Base-by-base conservation (phyloP, 2,113 vertebrate genomes). In the Peromyscus leucopus region DNA sequence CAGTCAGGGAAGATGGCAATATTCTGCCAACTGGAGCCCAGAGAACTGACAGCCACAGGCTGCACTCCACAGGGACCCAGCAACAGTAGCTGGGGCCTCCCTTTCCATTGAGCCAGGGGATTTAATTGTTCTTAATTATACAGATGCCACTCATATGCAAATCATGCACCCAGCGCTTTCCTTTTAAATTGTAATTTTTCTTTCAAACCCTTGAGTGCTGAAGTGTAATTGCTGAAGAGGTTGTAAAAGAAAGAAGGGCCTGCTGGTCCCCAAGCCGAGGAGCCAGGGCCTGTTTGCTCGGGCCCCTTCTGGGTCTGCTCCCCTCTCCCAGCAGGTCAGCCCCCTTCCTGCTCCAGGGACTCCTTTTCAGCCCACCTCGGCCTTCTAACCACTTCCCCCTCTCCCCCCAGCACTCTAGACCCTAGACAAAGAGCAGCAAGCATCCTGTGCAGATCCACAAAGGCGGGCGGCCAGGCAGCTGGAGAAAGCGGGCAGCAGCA, bases 141-240 rank as follows among this genome's bases (percentile, higher is more conserved):
- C 86, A 97, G 97, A 42, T 7, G 61, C 94, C 82, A 97, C 89
- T 98, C 96, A 97, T 74, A 97, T 97, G 97, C 91, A 97, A 98
- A 97, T 98, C 16, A 10, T 5, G 46, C 63, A 36, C 12, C 11
- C 63, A 75, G 92, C 78, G 90, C 57, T 93, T 95, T 78, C 95
- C 86, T 97, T 98, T 97, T 93, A 92, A 89, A 97, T 97, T 97
- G 85, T 93, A 94, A 97, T 97, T 96, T 96, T 92, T 86, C 97
- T 98, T 97, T 98, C 96, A 95, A 80, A 86, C 9, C 48, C 80
- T 75, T 10, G 71, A 96, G 89, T 93, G 17, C 90, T 96, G 3
- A 89, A 97, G 96, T 97, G 89, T 97, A 93, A 59, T 10, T 86
- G 95, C 96, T 22, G 61, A 96, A 96, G 90, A 92, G 28, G 16